phyloP scores from a whole-genome alignment of 2,797 vertebrate genomes.

The Cyclopterus lumpus region DNA sequence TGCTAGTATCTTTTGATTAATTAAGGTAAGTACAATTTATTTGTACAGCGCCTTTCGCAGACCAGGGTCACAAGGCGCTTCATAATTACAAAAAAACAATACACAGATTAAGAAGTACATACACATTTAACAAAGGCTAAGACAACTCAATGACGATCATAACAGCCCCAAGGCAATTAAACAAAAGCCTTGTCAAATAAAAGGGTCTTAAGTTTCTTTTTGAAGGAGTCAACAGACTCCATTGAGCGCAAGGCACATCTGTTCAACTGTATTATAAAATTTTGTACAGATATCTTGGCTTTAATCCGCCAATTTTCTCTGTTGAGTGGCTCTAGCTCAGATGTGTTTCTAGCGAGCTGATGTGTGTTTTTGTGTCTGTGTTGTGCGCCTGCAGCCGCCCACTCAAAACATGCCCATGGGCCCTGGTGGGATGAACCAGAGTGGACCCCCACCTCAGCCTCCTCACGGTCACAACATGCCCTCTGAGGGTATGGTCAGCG shows the following conservation, averaged over 20 bases:
- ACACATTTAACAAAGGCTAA: too few species aligned
- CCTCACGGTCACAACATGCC: slow-evolving; percentile 96
- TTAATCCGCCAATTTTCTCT: slow-evolving; percentile 3
- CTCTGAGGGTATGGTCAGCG: slow-evolving; percentile 94
- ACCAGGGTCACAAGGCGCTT: too few species aligned
- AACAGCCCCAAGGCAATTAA: too few species aligned
- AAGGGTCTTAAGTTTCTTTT: too few species aligned
- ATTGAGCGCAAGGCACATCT: too few species aligned
- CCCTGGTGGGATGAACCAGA: slow-evolving; percentile 96
- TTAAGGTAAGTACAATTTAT: too few species aligned
- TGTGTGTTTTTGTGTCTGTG: slow-evolving; percentile 51
- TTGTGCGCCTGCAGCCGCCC: slow-evolving; percentile 88
- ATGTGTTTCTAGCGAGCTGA: slow-evolving; percentile 47
- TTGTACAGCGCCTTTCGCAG: too few species aligned
- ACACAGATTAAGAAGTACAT: too few species aligned
- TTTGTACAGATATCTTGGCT: background rate
- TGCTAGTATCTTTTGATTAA: background rate
- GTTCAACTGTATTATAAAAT: background rate
- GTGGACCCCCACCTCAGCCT: slow-evolving; percentile 91
- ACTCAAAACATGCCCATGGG: slow-evolving; percentile 99
- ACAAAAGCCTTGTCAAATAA: too few species aligned
- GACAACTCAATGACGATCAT: too few species aligned
- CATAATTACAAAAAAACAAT: too few species aligned
- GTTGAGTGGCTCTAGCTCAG: slow-evolving; percentile 11
- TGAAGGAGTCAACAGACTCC: too few species aligned